phyloP scores from a whole-genome alignment of 2,113 vertebrate species.

The Spilogale gracilis region DNA sequence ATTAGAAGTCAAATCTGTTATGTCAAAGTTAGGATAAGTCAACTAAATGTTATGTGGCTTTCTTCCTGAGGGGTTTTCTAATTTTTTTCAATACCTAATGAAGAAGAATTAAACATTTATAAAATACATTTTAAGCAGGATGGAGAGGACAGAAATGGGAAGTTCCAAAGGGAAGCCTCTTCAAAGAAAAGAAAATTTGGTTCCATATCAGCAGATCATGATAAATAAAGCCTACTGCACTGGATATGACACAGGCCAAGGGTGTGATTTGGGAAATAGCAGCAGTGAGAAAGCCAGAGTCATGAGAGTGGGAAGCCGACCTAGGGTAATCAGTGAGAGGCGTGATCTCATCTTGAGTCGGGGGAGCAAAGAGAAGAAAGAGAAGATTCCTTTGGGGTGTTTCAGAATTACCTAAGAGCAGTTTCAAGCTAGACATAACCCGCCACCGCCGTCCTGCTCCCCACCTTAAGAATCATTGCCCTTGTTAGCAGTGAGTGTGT shows the following conservation, averaged over 20 bases:
- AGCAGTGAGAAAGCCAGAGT: neutral
- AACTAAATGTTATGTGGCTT: constrained; percentile 17
- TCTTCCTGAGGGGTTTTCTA: neutral
- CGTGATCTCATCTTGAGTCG: neutral
- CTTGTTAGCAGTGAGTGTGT: neutral
- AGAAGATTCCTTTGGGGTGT: neutral
- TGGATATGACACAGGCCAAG: neutral
- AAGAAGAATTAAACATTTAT: neutral
- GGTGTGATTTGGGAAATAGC: neutral
- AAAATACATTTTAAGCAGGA: constrained; percentile 46
- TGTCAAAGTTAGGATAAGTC: constrained; percentile 4
- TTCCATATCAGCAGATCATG: neutral
- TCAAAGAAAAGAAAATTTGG: constrained; percentile 15
- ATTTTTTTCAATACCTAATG: constrained; percentile 45
- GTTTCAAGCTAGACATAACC: constrained; percentile 10
- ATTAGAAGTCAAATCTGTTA: neutral
- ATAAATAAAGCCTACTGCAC: neutral
- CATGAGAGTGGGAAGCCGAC: neutral
- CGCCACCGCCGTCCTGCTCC: neutral
- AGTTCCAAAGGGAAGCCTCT: constrained; percentile 25
- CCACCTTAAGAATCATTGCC: neutral
- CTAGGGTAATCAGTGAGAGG: neutral
- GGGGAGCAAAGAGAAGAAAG: neutral
- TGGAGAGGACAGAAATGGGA: neutral
- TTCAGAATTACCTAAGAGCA: neutral